Evolutionary conservation across 2,113 vertebrate genomes (phyloP), one percentile per base, ranked within the genome.

Genomic region (Condylura cristata): DNA sequence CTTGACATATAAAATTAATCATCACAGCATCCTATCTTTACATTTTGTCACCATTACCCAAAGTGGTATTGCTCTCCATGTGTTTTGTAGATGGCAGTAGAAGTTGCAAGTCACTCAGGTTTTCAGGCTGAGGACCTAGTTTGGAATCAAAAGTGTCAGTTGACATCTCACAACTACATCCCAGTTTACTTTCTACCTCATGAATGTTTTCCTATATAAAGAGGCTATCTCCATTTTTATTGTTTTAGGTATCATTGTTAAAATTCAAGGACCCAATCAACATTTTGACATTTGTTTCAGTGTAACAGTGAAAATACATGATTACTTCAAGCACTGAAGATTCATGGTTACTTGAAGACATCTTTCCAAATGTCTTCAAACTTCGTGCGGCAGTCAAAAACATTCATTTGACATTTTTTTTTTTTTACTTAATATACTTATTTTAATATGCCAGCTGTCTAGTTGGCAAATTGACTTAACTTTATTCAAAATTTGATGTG

Each of bases 391-490:
- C 63, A 63, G 61, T 86, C 28, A 44, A 85, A 94, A 92, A 78
- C 44, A 65, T 51, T 88, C 82, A 46, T 34, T 78, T 80, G 83
- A 94, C 68, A 94, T 75, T 96, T 95, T 87, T 87, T 60, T 56
- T 88, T 41, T n/a, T 79, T 51, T 51, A 51, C 48, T 51, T 51
- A 51, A 82, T 26, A 84, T 8, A n/a, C 28, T 81, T 95, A 68
- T 86, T 83, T 79, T 63, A 92, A 89, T 68, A 88, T 6, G 39
- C 86, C 93, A 93, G 91, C 86, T 95, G 82, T 80, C 89, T 94
- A 11, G 70, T 88, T 95, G 83, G 93, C 4, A 72, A 46, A 60
- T 81, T 71, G 74, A 83, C 51, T 93, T 71, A 70, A 88, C 76
- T 91, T 82, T 58, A 39, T 82, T 48, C 63, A 90, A 46, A 86